phyloP scores from a whole-genome alignment of 2,113 vertebrate species.

The Cynocephalus volans region DNA sequence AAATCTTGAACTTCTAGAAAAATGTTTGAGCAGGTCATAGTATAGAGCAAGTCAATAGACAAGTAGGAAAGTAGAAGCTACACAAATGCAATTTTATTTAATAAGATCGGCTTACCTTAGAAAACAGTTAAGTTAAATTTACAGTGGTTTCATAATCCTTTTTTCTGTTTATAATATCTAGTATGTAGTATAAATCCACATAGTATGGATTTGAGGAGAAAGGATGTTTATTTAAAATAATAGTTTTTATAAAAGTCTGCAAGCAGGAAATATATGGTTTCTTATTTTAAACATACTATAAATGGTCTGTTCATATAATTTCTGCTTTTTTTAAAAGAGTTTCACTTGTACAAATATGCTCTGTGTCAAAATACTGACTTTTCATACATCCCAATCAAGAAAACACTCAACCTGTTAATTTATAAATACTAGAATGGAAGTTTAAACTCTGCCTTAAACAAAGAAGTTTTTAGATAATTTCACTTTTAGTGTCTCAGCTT shows the following conservation, averaged over 20 bases:
- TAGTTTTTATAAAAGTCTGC: slow-evolving; percentile 31
- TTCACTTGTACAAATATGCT: not conserved
- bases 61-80: not conserved
- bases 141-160: not conserved
- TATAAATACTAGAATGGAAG: slow-evolving; percentile 23
- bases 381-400: slow-evolving; percentile 22
- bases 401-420: slow-evolving; percentile 31
- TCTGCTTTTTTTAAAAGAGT: slow-evolving; percentile 62
- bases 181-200: not conserved
- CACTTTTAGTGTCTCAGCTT: slow-evolving; percentile 15
- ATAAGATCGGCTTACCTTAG: slow-evolving; percentile 16
- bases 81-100: slow-evolving; percentile 50
- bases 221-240: slow-evolving; percentile 57
- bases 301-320: slow-evolving; percentile 21
- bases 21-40: slow-evolving; percentile 38
- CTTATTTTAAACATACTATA: slow-evolving; percentile 34
- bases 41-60: not conserved
- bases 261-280: slow-evolving; percentile 19
- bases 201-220: slow-evolving; percentile 3
- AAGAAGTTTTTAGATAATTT: slow-evolving; percentile 47
- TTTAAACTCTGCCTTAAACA: slow-evolving; percentile 28
- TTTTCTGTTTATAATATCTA: not conserved
- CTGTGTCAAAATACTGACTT: not conserved
- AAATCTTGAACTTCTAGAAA: slow-evolving; percentile 64
- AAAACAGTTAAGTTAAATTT: slow-evolving; percentile 45